Evolutionary conservation across 2,888 invertebrate species (phyloP).

Genomic region (Philereme vetulata): DNA sequence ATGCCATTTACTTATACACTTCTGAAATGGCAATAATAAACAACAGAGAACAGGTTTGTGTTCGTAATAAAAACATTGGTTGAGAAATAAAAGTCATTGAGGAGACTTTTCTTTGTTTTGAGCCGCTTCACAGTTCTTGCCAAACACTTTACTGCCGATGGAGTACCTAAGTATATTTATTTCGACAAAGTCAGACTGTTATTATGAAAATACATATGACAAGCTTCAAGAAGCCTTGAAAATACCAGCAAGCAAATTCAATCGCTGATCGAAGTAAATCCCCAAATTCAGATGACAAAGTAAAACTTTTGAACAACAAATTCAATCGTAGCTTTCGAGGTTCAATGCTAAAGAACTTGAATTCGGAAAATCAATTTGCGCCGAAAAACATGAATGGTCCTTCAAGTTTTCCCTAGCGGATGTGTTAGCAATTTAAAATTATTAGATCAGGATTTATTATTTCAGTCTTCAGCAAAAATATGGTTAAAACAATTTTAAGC

Average conservation of each 20-base stretch:
- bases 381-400: background rate
- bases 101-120: conserved; percentile 32
- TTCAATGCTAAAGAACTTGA: background rate
- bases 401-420: background rate
- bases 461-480: conserved; percentile 43
- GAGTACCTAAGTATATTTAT: too few species aligned
- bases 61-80: conserved; percentile 22
- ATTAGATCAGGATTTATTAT: conserved; percentile 7
- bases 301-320: too few species aligned
- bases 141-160: conserved; percentile 47
- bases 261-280: too few species aligned
- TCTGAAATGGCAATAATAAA: conserved; percentile 26
- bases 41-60: conserved; percentile 16
- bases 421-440: conserved; percentile 12
- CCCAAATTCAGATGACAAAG: too few species aligned
- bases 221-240: too few species aligned
- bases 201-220: too few species aligned
- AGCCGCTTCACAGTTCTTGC: conserved; percentile 44
- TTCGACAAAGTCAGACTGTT: too few species aligned
- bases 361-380: background rate
- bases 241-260: too few species aligned
- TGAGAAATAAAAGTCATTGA: conserved; percentile 28
- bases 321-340: background rate
- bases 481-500: conserved; percentile 50
- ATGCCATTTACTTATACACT: conserved; percentile 23